Base-by-base conservation (phyloP, 92 coral and sea anemone species). In the Porites rus region DNA sequence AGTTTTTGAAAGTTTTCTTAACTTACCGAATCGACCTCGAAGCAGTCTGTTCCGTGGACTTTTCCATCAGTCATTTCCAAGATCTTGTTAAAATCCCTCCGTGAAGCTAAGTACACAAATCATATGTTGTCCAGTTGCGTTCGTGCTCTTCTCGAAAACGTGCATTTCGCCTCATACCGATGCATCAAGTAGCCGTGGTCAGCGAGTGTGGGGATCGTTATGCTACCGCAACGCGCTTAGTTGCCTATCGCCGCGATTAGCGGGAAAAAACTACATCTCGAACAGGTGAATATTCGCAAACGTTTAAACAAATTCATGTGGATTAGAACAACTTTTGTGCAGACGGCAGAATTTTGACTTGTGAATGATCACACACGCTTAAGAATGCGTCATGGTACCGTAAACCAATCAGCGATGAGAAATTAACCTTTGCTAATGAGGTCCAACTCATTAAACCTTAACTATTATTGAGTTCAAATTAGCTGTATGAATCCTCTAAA, bases 11-110 rank as follows among this genome's bases (percentile, higher is more conserved):
- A 77, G 21, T 84, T 87, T 80, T 17, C 6, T 5, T 54, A 64
- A 95, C 99, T 95, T 81, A 97, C 99, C 92, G 98, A 90, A 52
- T 87, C 92, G 14, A 97, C 98, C 65, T 93, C 96, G 81, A 97
- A 97, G 67, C 98, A 92, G 25, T 95, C 97, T 7, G 98, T 93
- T 0, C 99, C 99, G 67, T 93, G 93, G 63, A 77, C 22, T 54
- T 69, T 84, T 54, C 92, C 83, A 78, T 81, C 74, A 78, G 79
- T 81, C 98, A 94, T 91, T 54, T 87, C 88, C 81, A 69, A 70
- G 25, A 3, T 61, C 12, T 71, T 20, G 46, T 18, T 58, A 65
- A 67, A 51, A 63, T 74, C 79, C 38, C 24, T 74, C 59, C 4
- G 58, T 75, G 67, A 2, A 83, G 18, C 51, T 72, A 83, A 63